Base-by-base conservation (phyloP, 2,888 invertebrate genomes). In the Platycheirus rosarum region DNA sequence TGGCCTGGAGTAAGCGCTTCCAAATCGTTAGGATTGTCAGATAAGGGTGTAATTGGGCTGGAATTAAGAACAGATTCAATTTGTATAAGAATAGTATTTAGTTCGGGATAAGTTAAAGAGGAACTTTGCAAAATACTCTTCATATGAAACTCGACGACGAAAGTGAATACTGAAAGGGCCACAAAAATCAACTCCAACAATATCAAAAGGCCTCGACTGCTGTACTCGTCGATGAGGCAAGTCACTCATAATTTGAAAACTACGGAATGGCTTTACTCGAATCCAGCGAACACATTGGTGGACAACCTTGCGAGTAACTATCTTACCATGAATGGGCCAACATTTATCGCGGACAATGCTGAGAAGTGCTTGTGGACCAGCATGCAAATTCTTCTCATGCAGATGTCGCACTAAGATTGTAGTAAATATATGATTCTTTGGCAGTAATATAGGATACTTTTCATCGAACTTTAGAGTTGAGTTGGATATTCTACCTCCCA, bases 311-410 rank as follows among this genome's bases (percentile, higher is more conserved):
- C 57, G 57, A 14, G 70, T 62, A 14, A 46, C 23, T n/a, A 49
- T 42, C 29, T 48, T 51, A 11, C 70, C 80, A 20, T 53, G 53
- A 2, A 76, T 3, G n/a, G 37, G 49, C 62, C 75, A 75, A 26
- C 68, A 73, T 46, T 68, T 48, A 14, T 40, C 16, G 4, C 63
- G 51, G 11, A 78, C 35, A 13, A 29, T 37, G 8, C 62, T 60
- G 11, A 68, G 32, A 48, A 76, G 32, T n/a, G 65, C 55, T 23
- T 73, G 69, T n/a, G 63, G 63, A 8, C 74, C 80, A 16, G 51
- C 80, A 51, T 80, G 80, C 29, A 60, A 44, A 14, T 44, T 26
- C 29, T 29, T 42, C 16, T 42, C 44, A 60, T 44, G 42, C 11
- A 44, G 44, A 14, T 42, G 35, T 16, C 53, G 32, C 29, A 51